Percentiles rank a stretch among this genome's conserved stretches.
These are phyloP conservation scores for Synergus laeviventris DNA, from an alignment of 2,888 invertebrate genomes.

Conservation along the genomic window DNA sequence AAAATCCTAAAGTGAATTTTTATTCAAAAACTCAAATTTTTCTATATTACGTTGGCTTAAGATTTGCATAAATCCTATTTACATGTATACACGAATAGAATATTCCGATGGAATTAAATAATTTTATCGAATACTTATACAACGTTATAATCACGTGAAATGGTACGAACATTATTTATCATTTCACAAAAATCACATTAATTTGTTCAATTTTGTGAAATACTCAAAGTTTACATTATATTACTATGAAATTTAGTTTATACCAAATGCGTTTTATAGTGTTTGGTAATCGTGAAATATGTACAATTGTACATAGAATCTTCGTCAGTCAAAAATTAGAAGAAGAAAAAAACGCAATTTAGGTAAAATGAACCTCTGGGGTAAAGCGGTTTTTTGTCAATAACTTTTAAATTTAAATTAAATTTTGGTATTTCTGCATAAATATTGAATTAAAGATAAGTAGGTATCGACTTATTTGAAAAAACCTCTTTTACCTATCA, in stretches of 20 bases:
- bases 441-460: background rate
- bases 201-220: conserved; percentile 49
- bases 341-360: no score
- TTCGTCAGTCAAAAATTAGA: background rate
- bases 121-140: conserved; percentile 11
- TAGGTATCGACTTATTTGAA: background rate
- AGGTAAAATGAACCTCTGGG: background rate
- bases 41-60: conserved; percentile 25
- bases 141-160: conserved; percentile 4
- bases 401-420: background rate
- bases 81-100: conserved; percentile 68
- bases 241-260: conserved; percentile 51
- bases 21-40: conserved; percentile 22
- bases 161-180: conserved; percentile 50
- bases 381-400: background rate
- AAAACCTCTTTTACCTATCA: background rate
- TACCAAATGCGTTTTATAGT: conserved; percentile 41
- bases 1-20: conserved; percentile 16
- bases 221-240: conserved; percentile 50
- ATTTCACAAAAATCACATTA: conserved; percentile 38
- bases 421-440: background rate
- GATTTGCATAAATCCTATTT: conserved; percentile 63
- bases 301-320: background rate
- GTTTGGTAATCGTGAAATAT: conserved; percentile 4
- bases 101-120: conserved; percentile 53